phyloP scores from a whole-genome alignment of 2,888 invertebrate species.

The Drosophila paranaensis region DNA sequence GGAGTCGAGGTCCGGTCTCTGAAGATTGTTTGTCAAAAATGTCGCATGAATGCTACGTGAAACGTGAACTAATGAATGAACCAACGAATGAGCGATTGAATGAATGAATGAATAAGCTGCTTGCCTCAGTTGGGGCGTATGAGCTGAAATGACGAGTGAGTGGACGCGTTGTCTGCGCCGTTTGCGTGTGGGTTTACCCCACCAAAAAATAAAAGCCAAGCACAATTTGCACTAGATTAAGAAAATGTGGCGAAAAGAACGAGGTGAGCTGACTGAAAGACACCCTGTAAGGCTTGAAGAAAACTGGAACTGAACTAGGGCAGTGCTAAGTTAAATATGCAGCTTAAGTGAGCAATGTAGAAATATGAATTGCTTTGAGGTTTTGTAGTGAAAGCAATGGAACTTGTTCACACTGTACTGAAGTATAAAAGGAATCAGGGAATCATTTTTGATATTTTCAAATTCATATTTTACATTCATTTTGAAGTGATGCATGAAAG shows the following conservation, averaged over 20 bases:
- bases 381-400: too few relatives aligned
- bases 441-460: too few relatives aligned
- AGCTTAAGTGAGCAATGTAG: too few relatives aligned
- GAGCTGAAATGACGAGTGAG: slow-evolving; percentile 52
- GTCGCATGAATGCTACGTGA: slow-evolving; percentile 63
- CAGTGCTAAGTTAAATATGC: too few relatives aligned
- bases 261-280: slow-evolving; percentile 16
- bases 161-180: slow-evolving; percentile 52
- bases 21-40: slow-evolving; percentile 70
- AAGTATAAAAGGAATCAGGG: too few relatives aligned
- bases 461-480: too few relatives aligned
- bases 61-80: slow-evolving; percentile 45
- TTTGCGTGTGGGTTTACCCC: slow-evolving; percentile 47
- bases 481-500: too few relatives aligned
- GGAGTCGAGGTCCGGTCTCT: slow-evolving; percentile 11
- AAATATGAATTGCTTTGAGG: too few relatives aligned
- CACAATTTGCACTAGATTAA: slow-evolving; percentile 41
- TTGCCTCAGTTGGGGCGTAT: slow-evolving; percentile 37
- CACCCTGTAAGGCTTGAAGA: slow-evolving; percentile 18
- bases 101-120: slow-evolving; percentile 43
- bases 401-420: too few relatives aligned
- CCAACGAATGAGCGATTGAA: slow-evolving; percentile 24
- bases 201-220: slow-evolving; percentile 9
- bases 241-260: slow-evolving; percentile 8
- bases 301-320: background rate